These are phyloP conservation scores for Lichenostomus cassidix DNA, from an alignment of 2,113 vertebrate species.

Conservation along the genomic window DNA sequence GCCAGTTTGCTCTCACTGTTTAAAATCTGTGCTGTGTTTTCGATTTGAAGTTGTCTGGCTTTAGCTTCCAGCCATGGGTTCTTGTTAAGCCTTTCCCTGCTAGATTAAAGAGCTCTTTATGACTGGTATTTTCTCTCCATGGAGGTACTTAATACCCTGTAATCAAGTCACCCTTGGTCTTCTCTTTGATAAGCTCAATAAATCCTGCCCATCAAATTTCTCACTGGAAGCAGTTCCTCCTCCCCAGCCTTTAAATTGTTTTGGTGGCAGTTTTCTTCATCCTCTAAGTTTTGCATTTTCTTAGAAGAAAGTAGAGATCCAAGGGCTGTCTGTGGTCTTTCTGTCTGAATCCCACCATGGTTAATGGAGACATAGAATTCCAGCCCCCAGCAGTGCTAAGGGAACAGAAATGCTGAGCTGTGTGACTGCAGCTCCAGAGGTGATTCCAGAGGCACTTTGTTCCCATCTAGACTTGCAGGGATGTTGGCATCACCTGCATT, in stretches of 20 bases:
- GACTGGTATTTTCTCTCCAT: slow-evolving; percentile 9
- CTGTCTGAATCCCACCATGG: background rate
- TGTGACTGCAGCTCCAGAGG: background rate
- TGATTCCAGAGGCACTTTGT: background rate
- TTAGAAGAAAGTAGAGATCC: background rate
- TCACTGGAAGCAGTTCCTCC: background rate
- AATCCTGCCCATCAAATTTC: background rate
- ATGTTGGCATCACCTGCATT: background rate
- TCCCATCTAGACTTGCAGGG: background rate
- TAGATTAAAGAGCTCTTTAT: slow-evolving; percentile 16
- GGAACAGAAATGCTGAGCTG: background rate
- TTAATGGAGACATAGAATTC: background rate
- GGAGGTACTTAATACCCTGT: slow-evolving; percentile 47
- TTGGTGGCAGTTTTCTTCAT: background rate
- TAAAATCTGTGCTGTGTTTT: background rate
- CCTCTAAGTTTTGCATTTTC: background rate
- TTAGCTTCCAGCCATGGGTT: background rate
- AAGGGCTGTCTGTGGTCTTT: background rate
- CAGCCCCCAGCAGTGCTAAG: background rate
- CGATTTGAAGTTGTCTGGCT: background rate
- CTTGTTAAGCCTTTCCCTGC: background rate
- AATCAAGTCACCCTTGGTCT: slow-evolving; percentile 44
- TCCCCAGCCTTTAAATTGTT: background rate
- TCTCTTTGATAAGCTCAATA: slow-evolving; percentile 43
- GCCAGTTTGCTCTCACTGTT: background rate